phyloP scores from a whole-genome alignment of 2,113 vertebrate species.

The Corythaixoides concolor region DNA sequence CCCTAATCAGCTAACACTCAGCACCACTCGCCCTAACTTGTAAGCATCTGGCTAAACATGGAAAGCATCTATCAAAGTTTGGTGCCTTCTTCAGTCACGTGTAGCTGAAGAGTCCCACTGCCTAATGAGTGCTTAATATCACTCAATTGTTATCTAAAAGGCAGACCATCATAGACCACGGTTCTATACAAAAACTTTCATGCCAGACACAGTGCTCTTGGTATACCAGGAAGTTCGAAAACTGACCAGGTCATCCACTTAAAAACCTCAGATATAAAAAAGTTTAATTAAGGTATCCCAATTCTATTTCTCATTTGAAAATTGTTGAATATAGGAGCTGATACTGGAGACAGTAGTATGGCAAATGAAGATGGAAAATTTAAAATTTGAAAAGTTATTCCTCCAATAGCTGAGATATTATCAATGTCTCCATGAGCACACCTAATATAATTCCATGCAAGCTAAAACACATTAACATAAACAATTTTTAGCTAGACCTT shows the following conservation, averaged over 20 bases:
- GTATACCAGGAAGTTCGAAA: neutral
- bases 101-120: neutral
- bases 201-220: neutral
- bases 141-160: neutral
- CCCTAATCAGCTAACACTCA: neutral
- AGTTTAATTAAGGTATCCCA: neutral
- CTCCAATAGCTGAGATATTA: neutral
- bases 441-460: neutral
- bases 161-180: rapidly evolving
- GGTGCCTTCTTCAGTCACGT: neutral
- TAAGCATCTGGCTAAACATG: neutral
- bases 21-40: neutral
- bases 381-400: neutral
- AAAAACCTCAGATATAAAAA: neutral
- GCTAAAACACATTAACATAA: neutral
- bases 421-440: neutral
- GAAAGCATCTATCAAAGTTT: neutral
- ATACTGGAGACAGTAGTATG: neutral
- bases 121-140: neutral
- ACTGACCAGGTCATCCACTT: rapidly evolving
- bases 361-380: neutral
- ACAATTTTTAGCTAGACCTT: neutral
- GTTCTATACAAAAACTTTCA: neutral
- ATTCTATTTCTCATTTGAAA: neutral
- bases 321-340: neutral